These are phyloP conservation scores for Brienomyrus longianalis DNA, from an alignment of 2,113 vertebrate species.

Conservation along the genomic window DNA sequence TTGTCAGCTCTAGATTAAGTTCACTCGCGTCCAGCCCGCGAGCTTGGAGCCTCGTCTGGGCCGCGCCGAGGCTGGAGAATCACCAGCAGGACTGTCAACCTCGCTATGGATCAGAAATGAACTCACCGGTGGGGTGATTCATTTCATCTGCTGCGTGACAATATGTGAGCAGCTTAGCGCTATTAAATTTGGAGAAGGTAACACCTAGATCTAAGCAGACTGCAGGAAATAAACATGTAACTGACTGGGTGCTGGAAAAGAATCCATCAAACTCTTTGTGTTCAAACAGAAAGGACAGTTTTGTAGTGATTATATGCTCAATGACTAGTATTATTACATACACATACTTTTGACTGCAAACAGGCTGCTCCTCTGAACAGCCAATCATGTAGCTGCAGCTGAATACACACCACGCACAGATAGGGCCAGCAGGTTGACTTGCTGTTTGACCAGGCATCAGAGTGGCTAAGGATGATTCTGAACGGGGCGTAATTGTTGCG, in stretches of 20 bases:
- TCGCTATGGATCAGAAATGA: constrained; percentile 3
- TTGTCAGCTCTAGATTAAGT: constrained; percentile 54
- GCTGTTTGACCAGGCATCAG: not conserved
- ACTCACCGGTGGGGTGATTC: not conserved
- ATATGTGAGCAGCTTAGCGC: not conserved
- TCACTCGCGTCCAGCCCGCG: constrained; percentile 17
- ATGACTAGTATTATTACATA: not conserved
- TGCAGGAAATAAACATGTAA: not conserved
- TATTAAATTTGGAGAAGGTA: constrained; percentile 29
- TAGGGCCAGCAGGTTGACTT: not conserved
- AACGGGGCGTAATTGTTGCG: not conserved
- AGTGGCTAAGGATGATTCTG: not conserved
- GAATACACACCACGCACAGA: not conserved
- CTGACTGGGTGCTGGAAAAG: not conserved
- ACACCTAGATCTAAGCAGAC: not conserved
- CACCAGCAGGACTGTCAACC: constrained; percentile 15
- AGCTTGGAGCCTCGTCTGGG: constrained; percentile 22
- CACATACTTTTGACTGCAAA: not conserved
- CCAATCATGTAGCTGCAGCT: not conserved
- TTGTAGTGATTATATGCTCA: not conserved
- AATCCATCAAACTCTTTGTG: not conserved
- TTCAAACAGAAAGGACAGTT: not conserved
- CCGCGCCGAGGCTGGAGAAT: not conserved
- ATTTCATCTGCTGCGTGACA: not conserved
- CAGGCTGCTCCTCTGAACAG: not conserved